Percentiles rank a stretch among this genome's conserved stretches.
Evolutionary conservation across 2,888 invertebrate species (phyloP).

Genomic region (Phengaris arion): DNA sequence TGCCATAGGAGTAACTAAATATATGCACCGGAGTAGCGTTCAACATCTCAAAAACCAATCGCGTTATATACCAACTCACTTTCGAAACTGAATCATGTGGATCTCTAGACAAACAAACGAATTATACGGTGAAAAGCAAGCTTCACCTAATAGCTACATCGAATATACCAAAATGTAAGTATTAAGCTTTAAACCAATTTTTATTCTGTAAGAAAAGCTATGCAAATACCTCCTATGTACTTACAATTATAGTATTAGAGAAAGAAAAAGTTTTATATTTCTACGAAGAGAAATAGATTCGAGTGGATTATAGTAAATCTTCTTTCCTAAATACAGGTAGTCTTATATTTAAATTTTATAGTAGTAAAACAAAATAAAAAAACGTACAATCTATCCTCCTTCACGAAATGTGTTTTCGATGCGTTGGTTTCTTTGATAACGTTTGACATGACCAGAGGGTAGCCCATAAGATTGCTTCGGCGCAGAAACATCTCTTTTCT

Average conservation of each 20-base stretch:
- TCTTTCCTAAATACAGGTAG: too few relatives aligned
- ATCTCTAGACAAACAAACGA: constrained; percentile 46
- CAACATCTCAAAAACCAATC: constrained; percentile 55
- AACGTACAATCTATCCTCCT: constrained; percentile 58
- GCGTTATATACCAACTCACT: constrained; percentile 55
- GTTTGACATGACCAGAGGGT: constrained; percentile 57
- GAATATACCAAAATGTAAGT: too few relatives aligned
- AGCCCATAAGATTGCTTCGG: constrained; percentile 56
- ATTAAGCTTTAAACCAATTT: too few relatives aligned
- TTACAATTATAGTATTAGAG: too few relatives aligned
- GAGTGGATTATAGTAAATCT: too few relatives aligned
- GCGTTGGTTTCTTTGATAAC: constrained; percentile 63
- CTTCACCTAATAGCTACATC: neutral
- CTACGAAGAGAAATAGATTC: too few relatives aligned
- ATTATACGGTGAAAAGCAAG: neutral
- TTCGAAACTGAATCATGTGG: constrained; percentile 54
- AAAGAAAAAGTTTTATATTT: too few relatives aligned
- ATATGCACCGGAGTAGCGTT: constrained; percentile 58
- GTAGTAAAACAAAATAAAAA: neutral
- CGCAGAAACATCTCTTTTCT: constrained; percentile 53
- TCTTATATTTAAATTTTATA: too few relatives aligned
- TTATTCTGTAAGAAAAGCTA: too few relatives aligned
- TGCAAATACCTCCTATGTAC: too few relatives aligned
- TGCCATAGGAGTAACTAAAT: constrained; percentile 60
- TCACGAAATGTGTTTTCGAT: constrained; percentile 52